Percentiles rank a stretch among this genome's conserved stretches.
Evolutionary conservation across 2,888 invertebrate genomes (phyloP).

Genomic region (Atrina japonica): DNA sequence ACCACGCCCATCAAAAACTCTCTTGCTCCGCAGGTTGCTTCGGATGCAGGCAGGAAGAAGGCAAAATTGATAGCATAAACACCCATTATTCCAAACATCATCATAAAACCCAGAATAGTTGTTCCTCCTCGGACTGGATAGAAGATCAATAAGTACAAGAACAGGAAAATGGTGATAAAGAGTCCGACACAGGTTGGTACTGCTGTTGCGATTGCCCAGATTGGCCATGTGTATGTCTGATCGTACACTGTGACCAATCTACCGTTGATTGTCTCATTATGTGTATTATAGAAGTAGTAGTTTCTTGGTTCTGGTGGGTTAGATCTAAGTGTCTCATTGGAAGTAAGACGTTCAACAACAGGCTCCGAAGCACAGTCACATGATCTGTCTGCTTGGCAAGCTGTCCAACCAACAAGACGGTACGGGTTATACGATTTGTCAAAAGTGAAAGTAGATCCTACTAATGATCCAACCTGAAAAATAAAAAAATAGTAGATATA

Average conservation of each 20-base stretch:
- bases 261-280: conserved; percentile 7
- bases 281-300: conserved; percentile 61
- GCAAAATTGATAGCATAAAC: conserved; percentile 81
- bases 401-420: conserved; percentile 22
- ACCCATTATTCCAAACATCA: conserved; percentile 81
- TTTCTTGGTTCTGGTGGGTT: conserved; percentile 62
- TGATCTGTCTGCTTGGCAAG: conserved; percentile 51
- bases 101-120: conserved; percentile 80
- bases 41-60: conserved; percentile 80
- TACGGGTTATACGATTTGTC: conserved; percentile 36
- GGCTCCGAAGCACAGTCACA: conserved; percentile 59
- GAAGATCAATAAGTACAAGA: conserved; percentile 78
- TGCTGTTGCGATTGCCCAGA: conserved; percentile 73
- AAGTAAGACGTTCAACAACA: conserved; percentile 23
- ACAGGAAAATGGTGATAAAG: conserved; percentile 76
- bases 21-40: conserved; percentile 79
- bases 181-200: conserved; percentile 79
- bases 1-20: conserved; percentile 80
- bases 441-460: conserved; percentile 34
- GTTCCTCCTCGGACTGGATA: conserved; percentile 80
- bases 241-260: conserved; percentile 46
- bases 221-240: conserved; percentile 72
- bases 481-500: not conserved
- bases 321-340: conserved; percentile 15
- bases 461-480: conserved; percentile 53